phyloP scores from a whole-genome alignment of 2,113 vertebrate genomes.

The Variabilichromis moorii region DNA sequence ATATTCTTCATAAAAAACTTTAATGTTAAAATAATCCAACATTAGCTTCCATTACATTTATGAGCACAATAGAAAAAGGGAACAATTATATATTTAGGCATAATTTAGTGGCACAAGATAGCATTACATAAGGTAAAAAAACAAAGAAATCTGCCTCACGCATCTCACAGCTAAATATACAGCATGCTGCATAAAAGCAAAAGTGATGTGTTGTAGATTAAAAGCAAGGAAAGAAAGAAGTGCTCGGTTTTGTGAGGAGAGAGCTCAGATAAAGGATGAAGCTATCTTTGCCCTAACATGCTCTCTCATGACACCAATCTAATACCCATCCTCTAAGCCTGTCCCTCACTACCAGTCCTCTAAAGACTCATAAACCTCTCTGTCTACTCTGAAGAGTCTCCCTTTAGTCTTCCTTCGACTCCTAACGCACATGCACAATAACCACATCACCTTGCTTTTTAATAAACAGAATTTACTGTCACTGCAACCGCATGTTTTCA shows the following conservation, averaged over 20 bases:
- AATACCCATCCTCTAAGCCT: constrained; percentile 8
- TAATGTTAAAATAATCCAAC: background rate
- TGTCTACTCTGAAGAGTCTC: background rate
- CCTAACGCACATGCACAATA: background rate
- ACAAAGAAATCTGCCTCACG: background rate
- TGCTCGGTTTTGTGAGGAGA: background rate
- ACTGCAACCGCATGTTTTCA: background rate
- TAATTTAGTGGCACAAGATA: background rate
- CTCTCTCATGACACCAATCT: constrained; percentile 33
- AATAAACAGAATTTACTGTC: background rate
- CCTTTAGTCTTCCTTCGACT: background rate
- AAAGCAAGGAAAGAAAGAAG: background rate
- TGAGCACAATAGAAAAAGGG: accelerated
- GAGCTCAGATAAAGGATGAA: constrained; percentile 17
- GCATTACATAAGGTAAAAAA: background rate
- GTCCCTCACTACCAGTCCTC: background rate
- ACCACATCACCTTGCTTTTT: background rate
- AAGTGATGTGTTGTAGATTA: background rate
- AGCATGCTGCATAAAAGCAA: background rate
- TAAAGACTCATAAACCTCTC: background rate
- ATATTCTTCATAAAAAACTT: background rate
- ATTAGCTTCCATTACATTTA: background rate
- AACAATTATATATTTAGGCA: background rate
- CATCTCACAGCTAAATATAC: background rate
- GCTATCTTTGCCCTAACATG: background rate